phyloP scores from a whole-genome alignment of 53 echinoderm and acorn worm species.

The Echinarachnius parma region DNA sequence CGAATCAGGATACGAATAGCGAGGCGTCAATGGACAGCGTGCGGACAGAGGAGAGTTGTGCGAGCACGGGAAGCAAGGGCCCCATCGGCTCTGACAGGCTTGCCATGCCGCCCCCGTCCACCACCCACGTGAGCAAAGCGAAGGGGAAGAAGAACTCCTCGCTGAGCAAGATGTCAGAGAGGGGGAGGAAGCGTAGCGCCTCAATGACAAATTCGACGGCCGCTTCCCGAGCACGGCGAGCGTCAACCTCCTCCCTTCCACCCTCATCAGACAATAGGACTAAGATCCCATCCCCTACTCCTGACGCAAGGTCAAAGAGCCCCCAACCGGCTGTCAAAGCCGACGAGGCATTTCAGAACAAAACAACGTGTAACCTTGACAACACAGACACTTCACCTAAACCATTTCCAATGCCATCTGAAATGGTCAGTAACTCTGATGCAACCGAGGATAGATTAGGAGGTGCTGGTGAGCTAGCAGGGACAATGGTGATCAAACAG shows the following conservation, averaged over 20 bases:
- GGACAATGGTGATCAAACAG: too few relatives aligned
- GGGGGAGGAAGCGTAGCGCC: constrained; percentile 29
- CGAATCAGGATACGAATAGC: constrained; percentile 14
- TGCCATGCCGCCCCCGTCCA: constrained; percentile 69
- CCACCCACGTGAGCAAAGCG: constrained; percentile 42
- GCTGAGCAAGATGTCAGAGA: constrained; percentile 29
- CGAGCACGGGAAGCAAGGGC: neutral
- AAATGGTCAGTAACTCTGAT: too few relatives aligned
- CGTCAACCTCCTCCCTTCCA: constrained; percentile 31
- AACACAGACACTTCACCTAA: too few relatives aligned
- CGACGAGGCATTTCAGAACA: too few relatives aligned
- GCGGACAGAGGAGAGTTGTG: constrained; percentile 4
- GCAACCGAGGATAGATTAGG: too few relatives aligned
- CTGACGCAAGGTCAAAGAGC: constrained; percentile 14
- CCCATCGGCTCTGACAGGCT: constrained; percentile 35
- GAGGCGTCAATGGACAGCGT: constrained; percentile 24
- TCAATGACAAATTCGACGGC: neutral
- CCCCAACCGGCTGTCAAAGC: too few relatives aligned
- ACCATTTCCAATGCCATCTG: too few relatives aligned
- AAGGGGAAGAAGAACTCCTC: constrained; percentile 23
- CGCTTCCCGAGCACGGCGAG: neutral
- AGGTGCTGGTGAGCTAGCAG: too few relatives aligned
- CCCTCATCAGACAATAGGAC: neutral
- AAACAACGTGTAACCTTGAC: too few relatives aligned
- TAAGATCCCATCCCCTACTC: neutral